These are phyloP conservation scores for Turnix velox DNA, from an alignment of 2,113 vertebrate species.

Conservation along the genomic window DNA sequence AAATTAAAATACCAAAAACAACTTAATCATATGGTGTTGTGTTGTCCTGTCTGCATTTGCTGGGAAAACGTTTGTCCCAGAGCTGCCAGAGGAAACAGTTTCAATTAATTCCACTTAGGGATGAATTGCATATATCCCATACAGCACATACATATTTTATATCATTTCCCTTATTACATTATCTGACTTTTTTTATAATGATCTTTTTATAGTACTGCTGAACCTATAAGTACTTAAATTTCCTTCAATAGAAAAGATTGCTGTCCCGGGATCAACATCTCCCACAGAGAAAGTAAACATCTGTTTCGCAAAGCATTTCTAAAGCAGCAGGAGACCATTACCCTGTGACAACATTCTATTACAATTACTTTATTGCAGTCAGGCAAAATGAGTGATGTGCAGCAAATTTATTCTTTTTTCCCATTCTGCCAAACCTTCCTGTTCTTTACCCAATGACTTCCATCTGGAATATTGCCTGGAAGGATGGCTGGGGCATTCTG, in stretches of 20 bases:
- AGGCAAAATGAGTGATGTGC: constrained; percentile 53
- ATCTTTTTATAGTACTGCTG: neutral
- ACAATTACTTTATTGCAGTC: constrained; percentile 58
- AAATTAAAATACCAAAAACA: constrained; percentile 21
- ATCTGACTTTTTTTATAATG: neutral
- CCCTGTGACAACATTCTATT: constrained; percentile 53
- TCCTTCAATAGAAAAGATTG: constrained; percentile 31
- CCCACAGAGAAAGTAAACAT: constrained; percentile 58
- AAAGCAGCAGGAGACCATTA: constrained; percentile 52
- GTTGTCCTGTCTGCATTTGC: neutral
- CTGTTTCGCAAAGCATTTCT: constrained; percentile 57
- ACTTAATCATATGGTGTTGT: neutral
- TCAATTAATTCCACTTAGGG: neutral
- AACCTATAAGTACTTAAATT: constrained; percentile 24
- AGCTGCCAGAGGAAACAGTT: neutral
- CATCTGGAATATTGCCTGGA: constrained; percentile 45
- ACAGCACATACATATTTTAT: neutral
- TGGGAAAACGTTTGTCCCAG: neutral
- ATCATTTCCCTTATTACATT: neutral
- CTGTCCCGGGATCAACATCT: neutral
- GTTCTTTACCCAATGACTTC: constrained; percentile 42
- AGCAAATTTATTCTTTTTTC: constrained; percentile 35
- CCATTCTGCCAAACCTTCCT: constrained; percentile 23
- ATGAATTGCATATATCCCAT: neutral
- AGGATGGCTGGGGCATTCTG: constrained; percentile 15